Evolutionary conservation across 1,140 invertebrate species (phyloP).

Genomic region (Drosophila prosaltans): DNA sequence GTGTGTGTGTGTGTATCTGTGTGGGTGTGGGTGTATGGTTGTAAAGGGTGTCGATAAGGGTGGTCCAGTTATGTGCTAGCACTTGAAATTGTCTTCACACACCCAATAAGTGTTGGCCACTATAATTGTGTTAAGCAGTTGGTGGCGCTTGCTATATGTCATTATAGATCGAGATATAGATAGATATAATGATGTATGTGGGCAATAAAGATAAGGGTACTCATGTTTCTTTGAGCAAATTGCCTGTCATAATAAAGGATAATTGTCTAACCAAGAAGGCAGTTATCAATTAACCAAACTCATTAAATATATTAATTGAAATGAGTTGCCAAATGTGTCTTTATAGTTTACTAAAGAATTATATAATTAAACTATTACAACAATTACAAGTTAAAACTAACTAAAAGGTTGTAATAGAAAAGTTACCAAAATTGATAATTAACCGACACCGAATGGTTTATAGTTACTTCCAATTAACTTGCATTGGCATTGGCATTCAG

Average conservation of each 20-base stretch:
- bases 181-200: conserved; percentile 52
- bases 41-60: conserved; percentile 54
- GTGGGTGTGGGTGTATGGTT: conserved; percentile 31
- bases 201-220: conserved; percentile 28
- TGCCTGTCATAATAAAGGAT: conserved; percentile 51
- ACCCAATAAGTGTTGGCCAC: conserved; percentile 54
- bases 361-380: no score
- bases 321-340: background rate
- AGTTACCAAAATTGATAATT: no score
- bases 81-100: conserved; percentile 66
- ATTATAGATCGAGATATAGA: conserved; percentile 62
- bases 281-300: conserved; percentile 14
- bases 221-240: conserved; percentile 36
- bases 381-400: no score
- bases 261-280: conserved; percentile 12
- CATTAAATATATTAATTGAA: conserved; percentile 4
- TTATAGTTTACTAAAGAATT: no score
- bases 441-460: no score
- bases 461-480: no score
- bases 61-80: conserved; percentile 49
- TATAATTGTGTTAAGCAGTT: conserved; percentile 79
- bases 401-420: no score
- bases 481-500: no score
- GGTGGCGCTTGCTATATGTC: conserved; percentile 70
- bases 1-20: conserved; percentile 14